Conservation (phyloP, 2,888 invertebrate genomes). For the Nipponacmea schrenckii region DNA sequence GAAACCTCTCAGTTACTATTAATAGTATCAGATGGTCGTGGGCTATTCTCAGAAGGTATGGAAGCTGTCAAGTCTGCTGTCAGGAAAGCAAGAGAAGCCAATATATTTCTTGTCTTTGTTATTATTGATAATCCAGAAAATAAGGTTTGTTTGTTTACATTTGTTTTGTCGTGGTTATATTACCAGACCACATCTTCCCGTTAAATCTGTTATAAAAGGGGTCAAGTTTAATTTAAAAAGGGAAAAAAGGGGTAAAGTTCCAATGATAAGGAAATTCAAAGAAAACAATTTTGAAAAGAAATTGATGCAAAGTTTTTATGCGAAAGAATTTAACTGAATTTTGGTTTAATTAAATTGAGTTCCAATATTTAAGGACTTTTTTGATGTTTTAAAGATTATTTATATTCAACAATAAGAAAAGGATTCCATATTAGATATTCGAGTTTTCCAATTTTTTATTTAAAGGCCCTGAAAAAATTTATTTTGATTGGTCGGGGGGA, state of each 20-base stretch:
- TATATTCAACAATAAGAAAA: no score
- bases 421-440: conserved; percentile 91
- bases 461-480: conserved; percentile 73
- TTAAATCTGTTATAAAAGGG: no score
- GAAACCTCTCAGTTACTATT: conserved; percentile 81
- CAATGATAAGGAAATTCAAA: no score
- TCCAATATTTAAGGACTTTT: no score
- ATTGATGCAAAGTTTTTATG: no score
- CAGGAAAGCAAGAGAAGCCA: conserved; percentile 80
- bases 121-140: conserved; percentile 93
- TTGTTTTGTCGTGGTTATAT: background rate
- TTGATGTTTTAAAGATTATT: background rate
- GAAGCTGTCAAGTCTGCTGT: conserved; percentile 82
- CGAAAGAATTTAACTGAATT: no score
- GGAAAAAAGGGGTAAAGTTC: no score
- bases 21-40: conserved; percentile 94
- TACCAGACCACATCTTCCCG: no score
- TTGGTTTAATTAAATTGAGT: no score
- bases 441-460: conserved; percentile 83
- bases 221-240: no score
- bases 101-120: conserved; percentile 93
- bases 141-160: conserved; percentile 74
- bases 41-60: conserved; percentile 86
- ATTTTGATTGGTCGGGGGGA: no score
- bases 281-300: no score